phyloP scores from a whole-genome alignment of 2,888 invertebrate species.

The Entomobrya proxima region DNA sequence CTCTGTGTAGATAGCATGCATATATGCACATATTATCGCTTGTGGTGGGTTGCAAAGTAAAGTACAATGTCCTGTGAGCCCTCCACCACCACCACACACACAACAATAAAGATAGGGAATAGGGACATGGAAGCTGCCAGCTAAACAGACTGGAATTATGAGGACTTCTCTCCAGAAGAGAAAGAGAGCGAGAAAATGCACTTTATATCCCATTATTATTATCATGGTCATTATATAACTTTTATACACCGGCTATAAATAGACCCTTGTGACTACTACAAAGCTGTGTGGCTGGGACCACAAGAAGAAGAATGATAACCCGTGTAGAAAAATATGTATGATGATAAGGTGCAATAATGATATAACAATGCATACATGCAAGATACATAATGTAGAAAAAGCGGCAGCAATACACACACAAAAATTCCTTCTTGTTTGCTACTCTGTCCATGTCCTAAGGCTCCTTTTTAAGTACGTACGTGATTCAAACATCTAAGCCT shows the following conservation, averaged over 20 bases:
- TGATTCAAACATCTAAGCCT: slow-evolving; percentile 8
- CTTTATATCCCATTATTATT: slow-evolving; percentile 24
- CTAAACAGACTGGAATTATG: background rate
- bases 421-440: slow-evolving; percentile 2
- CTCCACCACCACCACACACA: too few species aligned
- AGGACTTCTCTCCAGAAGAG: slow-evolving; percentile 20
- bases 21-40: background rate
- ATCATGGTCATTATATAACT: slow-evolving; percentile 27
- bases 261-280: background rate
- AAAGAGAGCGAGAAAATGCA: slow-evolving; percentile 2
- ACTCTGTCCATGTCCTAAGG: slow-evolving; percentile 26
- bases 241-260: background rate
- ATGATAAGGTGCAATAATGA: background rate
- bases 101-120: slow-evolving; percentile 1
- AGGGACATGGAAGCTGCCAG: background rate
- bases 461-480: slow-evolving; percentile 50
- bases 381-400: background rate
- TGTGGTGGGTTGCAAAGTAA: background rate
- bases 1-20: background rate
- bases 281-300: too few species aligned
- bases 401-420: background rate
- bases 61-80: slow-evolving; percentile 7
- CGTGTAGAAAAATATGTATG: background rate
- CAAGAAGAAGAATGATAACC: background rate
- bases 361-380: background rate